Conservation (phyloP, 1,140 invertebrate genomes). For the Drosophila mojavensis region DNA sequence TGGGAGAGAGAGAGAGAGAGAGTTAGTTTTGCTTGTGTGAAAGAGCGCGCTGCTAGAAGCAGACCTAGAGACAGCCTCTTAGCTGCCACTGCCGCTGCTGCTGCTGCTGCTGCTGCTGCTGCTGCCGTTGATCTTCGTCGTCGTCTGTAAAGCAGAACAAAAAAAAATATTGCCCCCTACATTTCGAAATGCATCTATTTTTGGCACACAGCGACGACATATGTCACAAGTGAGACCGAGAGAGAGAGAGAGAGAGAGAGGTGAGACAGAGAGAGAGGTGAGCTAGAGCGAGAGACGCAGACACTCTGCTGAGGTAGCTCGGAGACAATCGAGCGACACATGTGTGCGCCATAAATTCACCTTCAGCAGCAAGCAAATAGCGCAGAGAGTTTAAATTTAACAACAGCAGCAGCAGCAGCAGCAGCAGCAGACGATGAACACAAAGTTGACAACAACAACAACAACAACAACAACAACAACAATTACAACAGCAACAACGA, state of each 20-base stretch:
- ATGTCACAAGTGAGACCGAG: conserved; percentile 58
- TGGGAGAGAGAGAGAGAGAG: conserved; percentile 17
- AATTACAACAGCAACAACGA: conserved; percentile 32
- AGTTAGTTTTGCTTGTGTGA: conserved; percentile 13
- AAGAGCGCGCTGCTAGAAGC: background rate
- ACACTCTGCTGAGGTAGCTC: conserved; percentile 38
- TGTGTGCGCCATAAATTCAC: conserved; percentile 82
- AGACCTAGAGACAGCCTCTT: background rate
- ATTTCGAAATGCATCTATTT: conserved; percentile 74
- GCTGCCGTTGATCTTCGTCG: conserved; percentile 3
- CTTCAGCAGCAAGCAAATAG: conserved; percentile 73
- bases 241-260: conserved; percentile 22
- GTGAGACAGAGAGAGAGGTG: background rate
- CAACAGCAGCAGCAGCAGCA: conserved; percentile 34
- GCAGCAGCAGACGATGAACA: conserved; percentile 27
- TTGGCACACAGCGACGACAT: conserved; percentile 59
- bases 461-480: conserved; percentile 44
- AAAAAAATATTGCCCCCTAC: conserved; percentile 72
- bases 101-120: background rate
- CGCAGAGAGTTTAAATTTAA: conserved; percentile 78
- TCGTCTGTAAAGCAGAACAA: conserved; percentile 14
- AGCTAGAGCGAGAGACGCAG: background rate
- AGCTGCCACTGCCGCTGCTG: background rate
- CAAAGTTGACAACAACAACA: conserved; percentile 59
- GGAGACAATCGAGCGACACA: conserved; percentile 51